These are phyloP conservation scores for Aplidium turbinatum DNA, from an alignment of 23 tunicate genomes.

Conservation along the genomic window DNA sequence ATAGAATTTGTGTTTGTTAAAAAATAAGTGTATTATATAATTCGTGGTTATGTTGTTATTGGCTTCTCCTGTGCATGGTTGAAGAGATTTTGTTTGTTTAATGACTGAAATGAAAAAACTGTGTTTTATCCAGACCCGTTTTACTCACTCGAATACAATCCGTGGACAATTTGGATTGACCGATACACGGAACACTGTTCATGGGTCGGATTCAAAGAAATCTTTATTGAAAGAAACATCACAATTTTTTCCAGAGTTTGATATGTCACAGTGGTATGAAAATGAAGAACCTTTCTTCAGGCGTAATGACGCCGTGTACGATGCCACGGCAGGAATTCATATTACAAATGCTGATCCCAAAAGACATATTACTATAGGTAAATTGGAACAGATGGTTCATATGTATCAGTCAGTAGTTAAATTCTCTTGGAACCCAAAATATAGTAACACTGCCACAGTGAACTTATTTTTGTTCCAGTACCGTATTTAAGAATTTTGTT, in stretches of 20 bases:
- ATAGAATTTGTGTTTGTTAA: too few relatives aligned
- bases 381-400: too few relatives aligned
- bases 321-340: constrained; percentile 7
- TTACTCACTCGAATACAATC: constrained; percentile 56
- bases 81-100: background rate
- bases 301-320: background rate
- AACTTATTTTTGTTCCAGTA: too few relatives aligned
- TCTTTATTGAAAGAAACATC: constrained; percentile 52
- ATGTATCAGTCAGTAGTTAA: too few relatives aligned
- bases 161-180: constrained; percentile 80
- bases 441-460: too few relatives aligned
- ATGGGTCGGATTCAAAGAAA: constrained; percentile 76
- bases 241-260: constrained; percentile 56
- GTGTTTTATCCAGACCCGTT: constrained; percentile 36
- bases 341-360: constrained; percentile 1
- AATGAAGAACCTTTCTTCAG: background rate
- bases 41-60: too few relatives aligned
- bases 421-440: too few relatives aligned
- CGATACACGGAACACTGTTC: constrained; percentile 87
- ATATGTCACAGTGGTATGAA: constrained; percentile 21
- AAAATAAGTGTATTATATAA: too few relatives aligned
- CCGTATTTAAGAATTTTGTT: too few relatives aligned
- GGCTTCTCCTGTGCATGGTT: background rate
- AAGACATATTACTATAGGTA: too few relatives aligned
- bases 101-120: background rate